phyloP scores from a whole-genome alignment of 2,113 vertebrate genomes.

The Ochotona curzoniae region DNA sequence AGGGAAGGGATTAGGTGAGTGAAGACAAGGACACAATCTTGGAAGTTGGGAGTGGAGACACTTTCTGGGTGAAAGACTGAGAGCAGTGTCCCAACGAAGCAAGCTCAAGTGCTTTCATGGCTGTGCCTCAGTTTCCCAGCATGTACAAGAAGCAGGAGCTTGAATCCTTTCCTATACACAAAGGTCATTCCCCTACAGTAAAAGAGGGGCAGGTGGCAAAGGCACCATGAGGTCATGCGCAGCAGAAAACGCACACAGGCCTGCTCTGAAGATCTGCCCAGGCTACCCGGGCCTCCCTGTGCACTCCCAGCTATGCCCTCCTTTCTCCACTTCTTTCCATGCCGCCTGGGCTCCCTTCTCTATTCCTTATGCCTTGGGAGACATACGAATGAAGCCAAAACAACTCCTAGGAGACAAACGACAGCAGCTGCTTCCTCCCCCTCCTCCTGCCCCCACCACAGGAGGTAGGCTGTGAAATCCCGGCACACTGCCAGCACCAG shows the following conservation, averaged over 20 bases:
- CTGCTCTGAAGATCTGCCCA: neutral
- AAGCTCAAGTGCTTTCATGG: no score
- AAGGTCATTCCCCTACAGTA: neutral
- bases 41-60: neutral
- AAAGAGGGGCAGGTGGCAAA: neutral
- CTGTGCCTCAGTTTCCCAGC: constrained; percentile 22
- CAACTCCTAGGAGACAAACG: constrained; percentile 7
- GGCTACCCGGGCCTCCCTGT: accelerated
- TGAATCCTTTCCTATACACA: neutral
- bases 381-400: constrained; percentile 64
- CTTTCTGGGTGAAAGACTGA: neutral
- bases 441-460: neutral
- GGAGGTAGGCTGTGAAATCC: constrained; percentile 17
- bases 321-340: neutral
- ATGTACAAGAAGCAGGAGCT: neutral
- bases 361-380: constrained; percentile 1
- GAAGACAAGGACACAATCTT: neutral
- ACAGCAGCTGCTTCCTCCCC: constrained; percentile 30
- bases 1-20: neutral
- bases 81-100: neutral
- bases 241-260: neutral
- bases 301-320: accelerated
- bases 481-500: neutral
- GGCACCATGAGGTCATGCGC: neutral
- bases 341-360: neutral